A percentile compares a stretch with the other conserved stretches of the same genome.
phyloP scores from a whole-genome alignment of 1,140 invertebrate genomes.

The Leptinotarsa lineolata region DNA sequence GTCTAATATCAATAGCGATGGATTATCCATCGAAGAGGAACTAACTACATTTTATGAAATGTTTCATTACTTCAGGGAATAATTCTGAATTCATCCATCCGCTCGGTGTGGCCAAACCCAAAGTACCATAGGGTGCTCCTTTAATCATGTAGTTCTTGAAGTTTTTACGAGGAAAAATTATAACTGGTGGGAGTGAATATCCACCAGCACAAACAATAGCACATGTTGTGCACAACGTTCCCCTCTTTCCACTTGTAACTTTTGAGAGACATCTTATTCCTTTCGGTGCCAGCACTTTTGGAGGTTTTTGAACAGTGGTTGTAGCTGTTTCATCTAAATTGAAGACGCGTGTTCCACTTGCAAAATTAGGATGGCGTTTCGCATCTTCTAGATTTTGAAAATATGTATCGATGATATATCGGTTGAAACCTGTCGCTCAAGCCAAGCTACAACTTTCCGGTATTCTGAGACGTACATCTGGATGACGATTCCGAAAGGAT shows the following conservation, averaged over 20 bases:
- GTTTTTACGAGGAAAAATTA: conserved; percentile 52
- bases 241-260: conserved; percentile 56
- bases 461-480: conserved; percentile 51
- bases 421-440: conserved; percentile 49
- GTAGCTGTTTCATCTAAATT: conserved; percentile 58
- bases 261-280: conserved; percentile 52
- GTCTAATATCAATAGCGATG: conserved; percentile 55
- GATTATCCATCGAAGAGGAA: conserved; percentile 50
- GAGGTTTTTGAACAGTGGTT: conserved; percentile 54
- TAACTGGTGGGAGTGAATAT: conserved; percentile 39
- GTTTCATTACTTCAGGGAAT: conserved; percentile 41
- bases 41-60: conserved; percentile 44
- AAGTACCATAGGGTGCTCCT: conserved; percentile 51
- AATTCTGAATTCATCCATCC: conserved; percentile 55
- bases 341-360: conserved; percentile 46
- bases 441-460: conserved; percentile 55
- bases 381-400: conserved; percentile 51
- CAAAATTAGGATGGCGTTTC: conserved; percentile 28
- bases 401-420: conserved; percentile 37
- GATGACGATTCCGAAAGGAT: conserved; percentile 25
- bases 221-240: conserved; percentile 54
- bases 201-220: conserved; percentile 52
- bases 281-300: conserved; percentile 52
- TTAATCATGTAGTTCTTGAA: conserved; percentile 51
- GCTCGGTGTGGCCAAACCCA: conserved; percentile 45